A percentile compares a stretch with the other conserved stretches of the same genome.
Conservation (phyloP, 1,140 invertebrate species). For the Phymorhynchus buccinoides region DNA sequence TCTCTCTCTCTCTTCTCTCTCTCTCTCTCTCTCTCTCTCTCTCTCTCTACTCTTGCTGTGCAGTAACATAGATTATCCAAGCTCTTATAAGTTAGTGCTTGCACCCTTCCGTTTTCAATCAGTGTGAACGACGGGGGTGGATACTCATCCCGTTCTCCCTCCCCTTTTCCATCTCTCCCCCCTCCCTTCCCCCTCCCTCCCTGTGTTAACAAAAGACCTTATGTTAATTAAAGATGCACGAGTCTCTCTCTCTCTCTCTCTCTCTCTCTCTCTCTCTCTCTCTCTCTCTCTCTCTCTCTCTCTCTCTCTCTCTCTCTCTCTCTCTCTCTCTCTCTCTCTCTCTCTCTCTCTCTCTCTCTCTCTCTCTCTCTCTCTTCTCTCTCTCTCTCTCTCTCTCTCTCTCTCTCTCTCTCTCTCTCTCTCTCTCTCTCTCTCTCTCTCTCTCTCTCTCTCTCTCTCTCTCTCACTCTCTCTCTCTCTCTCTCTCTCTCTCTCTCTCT, state of each 20-base stretch:
- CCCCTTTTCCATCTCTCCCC: conserved; percentile 12
- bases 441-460: conserved; percentile 20
- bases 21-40: background rate
- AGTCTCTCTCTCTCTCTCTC: conserved; percentile 13
- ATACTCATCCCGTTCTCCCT: background rate
- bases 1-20: background rate
- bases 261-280: conserved; percentile 31
- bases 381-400: conserved; percentile 31
- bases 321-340: background rate
- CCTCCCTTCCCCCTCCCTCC: background rate
- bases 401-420: conserved; percentile 20
- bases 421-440: background rate
- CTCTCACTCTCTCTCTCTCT: background rate
- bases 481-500: background rate
- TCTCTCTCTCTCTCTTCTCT: conserved; percentile 25
- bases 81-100: background rate
- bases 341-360: conserved; percentile 23
- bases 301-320: background rate
- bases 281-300: background rate
- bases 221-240: too few species aligned
- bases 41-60: background rate
- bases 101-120: background rate
- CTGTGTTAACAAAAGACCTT: too few species aligned
- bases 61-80: too few species aligned
- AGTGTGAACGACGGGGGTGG: too few species aligned